Percentiles rank a stretch among this genome's conserved stretches.
phyloP scores from a whole-genome alignment of 2,797 vertebrate species.

The Halcyon badia region DNA sequence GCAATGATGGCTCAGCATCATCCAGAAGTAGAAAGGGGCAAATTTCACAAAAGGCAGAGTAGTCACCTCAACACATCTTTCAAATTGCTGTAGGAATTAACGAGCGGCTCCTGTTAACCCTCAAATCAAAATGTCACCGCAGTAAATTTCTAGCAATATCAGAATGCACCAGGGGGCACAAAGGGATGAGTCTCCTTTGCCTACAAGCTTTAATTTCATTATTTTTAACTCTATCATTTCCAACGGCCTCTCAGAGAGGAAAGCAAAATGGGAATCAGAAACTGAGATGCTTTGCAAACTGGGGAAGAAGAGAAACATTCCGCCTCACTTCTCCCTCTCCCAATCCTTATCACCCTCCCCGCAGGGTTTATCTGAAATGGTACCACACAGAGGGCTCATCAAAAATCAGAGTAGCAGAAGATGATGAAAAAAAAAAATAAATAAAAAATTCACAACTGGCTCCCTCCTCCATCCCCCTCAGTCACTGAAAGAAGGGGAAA shows the following conservation, averaged over 20 bases:
- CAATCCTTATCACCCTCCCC: not conserved
- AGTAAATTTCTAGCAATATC: not conserved
- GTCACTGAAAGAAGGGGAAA: constrained; percentile 39
- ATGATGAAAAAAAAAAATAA: not conserved
- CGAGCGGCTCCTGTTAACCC: not conserved
- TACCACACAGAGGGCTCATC: not conserved
- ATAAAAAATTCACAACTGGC: not conserved
- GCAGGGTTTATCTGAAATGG: not conserved
- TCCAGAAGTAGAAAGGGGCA: not conserved
- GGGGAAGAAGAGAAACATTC: not conserved
- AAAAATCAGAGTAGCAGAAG: not conserved
- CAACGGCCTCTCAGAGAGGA: accelerated
- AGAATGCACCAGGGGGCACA: not conserved
- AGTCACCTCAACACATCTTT: not conserved
- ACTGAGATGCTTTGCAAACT: not conserved
- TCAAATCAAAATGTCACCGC: not conserved
- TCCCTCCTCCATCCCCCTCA: not conserved
- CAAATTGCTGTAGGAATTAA: not conserved
- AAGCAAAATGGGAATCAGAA: not conserved
- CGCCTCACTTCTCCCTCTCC: not conserved
- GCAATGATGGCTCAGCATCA: not conserved
- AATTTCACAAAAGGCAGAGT: not conserved
- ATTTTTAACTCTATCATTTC: not conserved
- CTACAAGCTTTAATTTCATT: not conserved
- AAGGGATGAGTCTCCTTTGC: not conserved